Conservation (phyloP, 2,113 vertebrate genomes). For the Etheostoma spectabile region DNA sequence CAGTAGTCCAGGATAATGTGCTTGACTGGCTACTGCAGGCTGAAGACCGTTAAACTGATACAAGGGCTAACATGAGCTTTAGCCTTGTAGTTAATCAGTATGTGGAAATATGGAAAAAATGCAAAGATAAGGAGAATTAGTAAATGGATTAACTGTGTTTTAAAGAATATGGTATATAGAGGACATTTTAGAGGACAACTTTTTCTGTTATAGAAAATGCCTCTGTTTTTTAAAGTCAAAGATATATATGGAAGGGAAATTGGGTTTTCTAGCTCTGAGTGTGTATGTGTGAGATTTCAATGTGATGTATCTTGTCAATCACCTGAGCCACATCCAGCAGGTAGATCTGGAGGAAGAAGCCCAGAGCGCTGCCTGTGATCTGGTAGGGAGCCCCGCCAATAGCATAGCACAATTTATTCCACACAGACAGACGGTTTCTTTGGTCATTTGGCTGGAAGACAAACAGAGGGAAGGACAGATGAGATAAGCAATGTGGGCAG, state of each 20-base stretch:
- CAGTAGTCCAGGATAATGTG: conserved; percentile 29
- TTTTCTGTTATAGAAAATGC: neutral
- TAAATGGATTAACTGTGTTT: neutral
- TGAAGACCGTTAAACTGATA: conserved; percentile 47
- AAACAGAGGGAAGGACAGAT: conserved; percentile 14
- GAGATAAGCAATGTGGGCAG: conserved; percentile 15
- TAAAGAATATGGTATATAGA: neutral
- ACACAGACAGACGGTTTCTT: conserved; percentile 84
- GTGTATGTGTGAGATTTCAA: neutral
- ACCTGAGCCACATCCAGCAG: conserved; percentile 94
- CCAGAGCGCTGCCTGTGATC: conserved; percentile 92
- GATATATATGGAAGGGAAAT: neutral
- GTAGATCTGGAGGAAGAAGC: conserved; percentile 96
- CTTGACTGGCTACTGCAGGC: conserved; percentile 27
- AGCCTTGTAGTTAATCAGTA: neutral
- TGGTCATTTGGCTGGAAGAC: conserved; percentile 60
- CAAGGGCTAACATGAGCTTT: neutral
- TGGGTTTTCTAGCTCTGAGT: neutral
- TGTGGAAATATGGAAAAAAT: neutral
- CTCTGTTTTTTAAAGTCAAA: neutral
- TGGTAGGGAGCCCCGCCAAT: conserved; percentile 94
- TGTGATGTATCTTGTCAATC: conserved; percentile 44
- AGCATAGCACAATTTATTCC: conserved; percentile 93
- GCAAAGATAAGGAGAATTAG: neutral
- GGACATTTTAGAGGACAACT: neutral